Evolutionary conservation across 2,797 vertebrate genomes (phyloP).

Genomic region (Odontamblyopus lacepedii): DNA sequence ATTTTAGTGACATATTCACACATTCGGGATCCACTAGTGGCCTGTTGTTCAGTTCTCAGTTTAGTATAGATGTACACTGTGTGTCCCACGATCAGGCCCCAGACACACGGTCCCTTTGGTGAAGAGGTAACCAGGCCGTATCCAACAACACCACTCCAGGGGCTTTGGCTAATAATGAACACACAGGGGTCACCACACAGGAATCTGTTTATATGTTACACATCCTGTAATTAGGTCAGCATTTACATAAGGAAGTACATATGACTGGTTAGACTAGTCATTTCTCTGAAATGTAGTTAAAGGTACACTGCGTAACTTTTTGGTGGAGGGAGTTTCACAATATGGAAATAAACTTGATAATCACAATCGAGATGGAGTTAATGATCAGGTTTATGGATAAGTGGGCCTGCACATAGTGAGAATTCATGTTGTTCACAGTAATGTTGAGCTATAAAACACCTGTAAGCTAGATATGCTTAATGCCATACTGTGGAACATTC

Average conservation of each 20-base stretch:
- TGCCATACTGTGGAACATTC: too few relatives aligned
- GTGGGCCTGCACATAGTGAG: too few relatives aligned
- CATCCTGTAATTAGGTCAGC: slow-evolving; percentile 28
- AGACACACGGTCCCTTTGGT: slow-evolving; percentile 29
- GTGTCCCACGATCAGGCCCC: slow-evolving; percentile 28
- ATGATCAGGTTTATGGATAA: too few relatives aligned
- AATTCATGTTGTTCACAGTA: too few relatives aligned
- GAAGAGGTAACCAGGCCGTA: slow-evolving; percentile 47
- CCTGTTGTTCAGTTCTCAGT: background rate
- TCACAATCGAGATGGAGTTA: too few relatives aligned
- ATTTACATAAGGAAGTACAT: slow-evolving; percentile 7
- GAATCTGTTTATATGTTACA: slow-evolving; percentile 40
- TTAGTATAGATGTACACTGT: slow-evolving; percentile 22
- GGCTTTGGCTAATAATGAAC: slow-evolving; percentile 40
- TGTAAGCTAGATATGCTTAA: too few relatives aligned
- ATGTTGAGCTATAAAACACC: too few relatives aligned
- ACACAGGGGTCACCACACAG: slow-evolving; percentile 24
- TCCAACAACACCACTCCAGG: slow-evolving; percentile 55
- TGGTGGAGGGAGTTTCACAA: too few relatives aligned
- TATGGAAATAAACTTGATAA: too few relatives aligned
- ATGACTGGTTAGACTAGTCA: background rate
- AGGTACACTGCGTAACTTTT: too few relatives aligned
- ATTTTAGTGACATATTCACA: background rate
- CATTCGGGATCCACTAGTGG: background rate
- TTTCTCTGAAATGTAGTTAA: too few relatives aligned